Evolutionary conservation across 2,113 vertebrate genomes (phyloP).

Genomic region (Lycaon pictus): DNA sequence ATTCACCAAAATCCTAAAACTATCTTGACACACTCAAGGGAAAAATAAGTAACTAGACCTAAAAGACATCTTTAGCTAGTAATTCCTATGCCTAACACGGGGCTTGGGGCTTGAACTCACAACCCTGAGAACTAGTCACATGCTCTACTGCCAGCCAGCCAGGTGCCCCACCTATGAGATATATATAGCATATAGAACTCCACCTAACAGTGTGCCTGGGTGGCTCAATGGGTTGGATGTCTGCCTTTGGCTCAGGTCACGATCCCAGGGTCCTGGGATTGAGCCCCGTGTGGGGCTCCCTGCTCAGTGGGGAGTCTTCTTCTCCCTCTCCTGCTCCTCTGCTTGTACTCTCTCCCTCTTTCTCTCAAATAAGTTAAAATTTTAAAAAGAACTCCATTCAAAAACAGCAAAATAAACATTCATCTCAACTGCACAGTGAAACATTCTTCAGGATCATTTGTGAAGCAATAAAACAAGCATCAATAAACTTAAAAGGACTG

Average conservation of each 20-base stretch:
- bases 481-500: background rate
- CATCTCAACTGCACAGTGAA: background rate
- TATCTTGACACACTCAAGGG: background rate
- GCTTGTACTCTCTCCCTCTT: too few species aligned
- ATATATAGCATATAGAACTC: too few species aligned
- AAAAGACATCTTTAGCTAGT: background rate
- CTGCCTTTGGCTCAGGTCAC: too few species aligned
- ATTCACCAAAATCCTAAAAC: slow-evolving; percentile 7
- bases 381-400: background rate
- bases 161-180: background rate
- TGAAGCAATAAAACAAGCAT: background rate
- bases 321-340: too few species aligned
- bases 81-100: background rate
- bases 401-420: background rate
- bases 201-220: too few species aligned
- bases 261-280: too few species aligned
- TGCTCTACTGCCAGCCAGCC: background rate
- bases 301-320: too few species aligned
- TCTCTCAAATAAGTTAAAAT: too few species aligned
- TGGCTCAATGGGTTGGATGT: too few species aligned
- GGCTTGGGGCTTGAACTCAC: background rate
- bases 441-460: background rate
- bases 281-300: too few species aligned
- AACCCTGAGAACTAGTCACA: background rate
- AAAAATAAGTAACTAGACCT: background rate